Evolutionary conservation across 1,140 invertebrate species (phyloP), one percentile per base, ranked within the genome.

Genomic region (Akabosia matsudoensis): DNA sequence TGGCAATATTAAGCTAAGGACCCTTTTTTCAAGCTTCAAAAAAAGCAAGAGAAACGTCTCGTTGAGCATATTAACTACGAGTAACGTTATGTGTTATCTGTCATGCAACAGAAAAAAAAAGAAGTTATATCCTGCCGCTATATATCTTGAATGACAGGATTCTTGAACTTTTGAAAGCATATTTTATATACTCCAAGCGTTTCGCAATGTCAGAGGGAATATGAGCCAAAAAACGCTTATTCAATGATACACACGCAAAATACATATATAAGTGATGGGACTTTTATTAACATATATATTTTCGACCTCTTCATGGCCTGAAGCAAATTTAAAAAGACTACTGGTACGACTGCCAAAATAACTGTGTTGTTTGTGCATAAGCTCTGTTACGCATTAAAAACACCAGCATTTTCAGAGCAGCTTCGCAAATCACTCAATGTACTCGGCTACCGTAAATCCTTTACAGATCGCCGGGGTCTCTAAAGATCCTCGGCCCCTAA

Each of bases 91-190:
- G 37, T 45, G 7, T 18, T 45, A n/a, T 45, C 7, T 45, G 7
- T 10, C 37, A 45, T 45, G 18, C 37, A 10, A 45, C 37, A 45
- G 18, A 45, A n/a, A n/a, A n/a, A n/a, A n/a, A n/a, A n/a, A n/a
- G n/a, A n/a, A n/a, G n/a, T n/a, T n/a, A n/a, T n/a, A n/a, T n/a
- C n/a, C n/a, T n/a, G n/a, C n/a, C n/a, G n/a, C n/a, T n/a, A n/a
- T n/a, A n/a, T n/a, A n/a, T n/a, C n/a, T n/a, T n/a, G n/a, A 45
- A 45, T 18, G 37, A 18, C 37, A 7, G 31, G 61, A 67, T 67
- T 67, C 61, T 67, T 67, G 61, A 67, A 67, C 61, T 67, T 67
- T 67, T 30, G 7, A 67, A n/a, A 30, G 3, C 22, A 56, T 56
- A 56, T 3, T 56, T n/a, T n/a, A n/a, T 13, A 16, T 56, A 56